Evolutionary conservation across 2,113 vertebrate species (phyloP).

Genomic region (Polypterus senegalus): DNA sequence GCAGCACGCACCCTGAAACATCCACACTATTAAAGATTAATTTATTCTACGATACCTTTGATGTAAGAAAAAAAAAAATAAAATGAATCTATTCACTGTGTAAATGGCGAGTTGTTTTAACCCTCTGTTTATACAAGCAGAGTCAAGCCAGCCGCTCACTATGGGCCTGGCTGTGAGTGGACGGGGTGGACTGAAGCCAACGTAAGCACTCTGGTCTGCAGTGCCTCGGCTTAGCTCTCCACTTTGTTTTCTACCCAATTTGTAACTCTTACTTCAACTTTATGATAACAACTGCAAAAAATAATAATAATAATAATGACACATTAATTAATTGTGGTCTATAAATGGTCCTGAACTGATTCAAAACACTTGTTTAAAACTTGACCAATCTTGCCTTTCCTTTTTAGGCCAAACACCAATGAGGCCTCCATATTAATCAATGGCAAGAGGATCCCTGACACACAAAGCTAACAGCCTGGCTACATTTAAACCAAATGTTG

Average conservation of each 20-base stretch:
- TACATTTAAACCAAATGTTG: too few relatives aligned
- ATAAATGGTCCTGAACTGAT: slow-evolving; percentile 6
- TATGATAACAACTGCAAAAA: slow-evolving; percentile 1
- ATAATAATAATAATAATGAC: background rate
- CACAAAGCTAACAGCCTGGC: too few relatives aligned
- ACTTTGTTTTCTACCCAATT: slow-evolving; percentile 14
- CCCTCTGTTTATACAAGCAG: slow-evolving; percentile 18
- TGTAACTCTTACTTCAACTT: slow-evolving; percentile 15
- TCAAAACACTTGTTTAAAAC: background rate
- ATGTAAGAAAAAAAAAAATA: slow-evolving; percentile 38
- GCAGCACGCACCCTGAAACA: slow-evolving; percentile 52
- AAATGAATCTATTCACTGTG: slow-evolving; percentile 38
- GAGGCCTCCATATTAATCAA: too few relatives aligned
- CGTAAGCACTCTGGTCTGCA: too few relatives aligned
- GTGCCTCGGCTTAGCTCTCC: too few relatives aligned
- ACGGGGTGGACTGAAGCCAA: too few relatives aligned
- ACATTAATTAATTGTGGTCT: slow-evolving; percentile 19
- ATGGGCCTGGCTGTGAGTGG: too few relatives aligned
- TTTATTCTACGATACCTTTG: slow-evolving; percentile 58
- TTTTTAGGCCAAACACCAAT: too few relatives aligned
- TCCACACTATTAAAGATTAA: slow-evolving; percentile 59
- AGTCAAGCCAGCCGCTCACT: slow-evolving; percentile 4
- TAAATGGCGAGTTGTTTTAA: slow-evolving; percentile 32
- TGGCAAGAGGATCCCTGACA: too few relatives aligned
- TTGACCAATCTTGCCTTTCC: too few relatives aligned